phyloP scores from a whole-genome alignment of 2,888 invertebrate species.

The Leucophenga montana region DNA sequence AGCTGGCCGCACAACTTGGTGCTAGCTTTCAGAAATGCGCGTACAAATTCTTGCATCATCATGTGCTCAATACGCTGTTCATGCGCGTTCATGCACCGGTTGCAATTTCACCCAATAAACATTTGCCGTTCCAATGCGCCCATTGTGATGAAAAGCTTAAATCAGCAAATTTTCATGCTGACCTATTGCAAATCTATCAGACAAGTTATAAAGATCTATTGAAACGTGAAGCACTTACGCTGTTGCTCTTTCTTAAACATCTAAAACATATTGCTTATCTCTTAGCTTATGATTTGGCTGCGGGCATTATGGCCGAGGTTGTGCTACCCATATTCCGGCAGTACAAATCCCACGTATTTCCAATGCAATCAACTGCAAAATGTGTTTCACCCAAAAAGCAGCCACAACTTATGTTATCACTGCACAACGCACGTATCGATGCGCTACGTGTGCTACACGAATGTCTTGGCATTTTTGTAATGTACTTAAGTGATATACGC shows the following conservation, averaged over 20 bases:
- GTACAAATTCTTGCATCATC: conserved; percentile 67
- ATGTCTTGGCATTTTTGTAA: conserved; percentile 70
- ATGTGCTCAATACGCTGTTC: conserved; percentile 65
- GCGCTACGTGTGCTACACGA: conserved; percentile 55
- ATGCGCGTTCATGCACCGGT: conserved; percentile 39
- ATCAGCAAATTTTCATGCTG: conserved; percentile 62
- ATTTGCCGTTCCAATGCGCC: conserved; percentile 43
- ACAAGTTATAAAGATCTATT: conserved; percentile 44
- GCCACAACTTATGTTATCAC: conserved; percentile 34
- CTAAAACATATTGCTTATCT: conserved; percentile 69
- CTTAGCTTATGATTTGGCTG: conserved; percentile 64
- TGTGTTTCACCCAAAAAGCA: conserved; percentile 29
- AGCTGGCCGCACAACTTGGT: conserved; percentile 50
- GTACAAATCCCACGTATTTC: conserved; percentile 51
- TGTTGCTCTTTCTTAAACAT: conserved; percentile 67
- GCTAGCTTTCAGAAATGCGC: conserved; percentile 61
- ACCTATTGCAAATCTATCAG: conserved; percentile 60
- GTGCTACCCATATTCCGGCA: conserved; percentile 69
- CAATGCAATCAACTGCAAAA: conserved; percentile 13
- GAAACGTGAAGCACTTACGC: conserved; percentile 40
- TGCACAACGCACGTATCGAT: conserved; percentile 31
- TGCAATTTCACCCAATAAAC: not conserved
- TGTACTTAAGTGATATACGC: conserved; percentile 70
- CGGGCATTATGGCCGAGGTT: conserved; percentile 68
- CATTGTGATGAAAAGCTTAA: conserved; percentile 68